These are phyloP conservation scores for Sycobia sp. DNA, from an alignment of 1,140 invertebrate genomes.

Conservation along the genomic window DNA sequence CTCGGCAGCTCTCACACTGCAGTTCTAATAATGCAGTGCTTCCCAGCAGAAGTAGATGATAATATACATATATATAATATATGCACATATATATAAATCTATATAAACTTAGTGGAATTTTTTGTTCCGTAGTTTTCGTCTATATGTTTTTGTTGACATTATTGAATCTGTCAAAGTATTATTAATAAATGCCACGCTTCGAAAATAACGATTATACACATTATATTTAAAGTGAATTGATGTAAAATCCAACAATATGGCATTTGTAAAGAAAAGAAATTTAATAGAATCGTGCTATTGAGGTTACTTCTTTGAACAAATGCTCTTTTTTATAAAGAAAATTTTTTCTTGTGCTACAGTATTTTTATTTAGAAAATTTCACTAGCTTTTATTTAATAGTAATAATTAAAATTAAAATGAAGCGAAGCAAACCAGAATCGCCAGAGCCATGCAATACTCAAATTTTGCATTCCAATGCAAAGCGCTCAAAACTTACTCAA, in stretches of 20 bases:
- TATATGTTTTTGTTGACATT: no score
- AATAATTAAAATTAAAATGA: conserved; percentile 36
- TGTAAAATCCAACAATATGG: not conserved
- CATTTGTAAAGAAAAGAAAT: conserved; percentile 9
- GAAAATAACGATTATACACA: not conserved
- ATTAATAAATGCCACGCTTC: conserved; percentile 2
- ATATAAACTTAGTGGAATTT: no score
- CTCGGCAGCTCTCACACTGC: no score
- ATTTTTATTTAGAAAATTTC: not conserved
- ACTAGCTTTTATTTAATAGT: not conserved
- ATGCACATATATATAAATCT: no score
- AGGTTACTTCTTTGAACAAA: conserved; percentile 26
- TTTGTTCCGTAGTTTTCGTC: no score
- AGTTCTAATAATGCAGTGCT: no score
- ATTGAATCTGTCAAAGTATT: conserved; percentile 5
- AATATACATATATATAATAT: no score
- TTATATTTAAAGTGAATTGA: no score
- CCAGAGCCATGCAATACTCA: conserved; percentile 46
- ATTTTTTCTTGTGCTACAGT: not conserved
- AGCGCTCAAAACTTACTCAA: conserved; percentile 41
- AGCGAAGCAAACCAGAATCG: conserved; percentile 50
- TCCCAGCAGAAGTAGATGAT: no score
- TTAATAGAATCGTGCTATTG: not conserved
- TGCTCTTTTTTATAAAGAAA: conserved; percentile 18
- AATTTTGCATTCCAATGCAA: conserved; percentile 33